Conservation (phyloP, 2,888 invertebrate species). For the Chymomyza procnemis region DNA sequence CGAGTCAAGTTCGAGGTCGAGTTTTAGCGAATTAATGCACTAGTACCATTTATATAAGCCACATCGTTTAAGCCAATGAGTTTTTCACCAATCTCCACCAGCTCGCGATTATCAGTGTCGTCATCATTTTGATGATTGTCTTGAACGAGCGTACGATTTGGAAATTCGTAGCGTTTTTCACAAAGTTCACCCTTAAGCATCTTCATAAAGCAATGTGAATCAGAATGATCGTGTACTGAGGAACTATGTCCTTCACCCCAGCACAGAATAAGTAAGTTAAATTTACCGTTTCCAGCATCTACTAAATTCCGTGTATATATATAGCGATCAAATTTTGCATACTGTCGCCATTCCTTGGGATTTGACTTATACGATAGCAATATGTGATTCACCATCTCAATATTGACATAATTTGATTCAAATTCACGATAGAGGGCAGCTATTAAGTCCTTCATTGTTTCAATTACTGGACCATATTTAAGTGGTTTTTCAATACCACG, state of each 20-base stretch:
- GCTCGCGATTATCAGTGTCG: conserved; percentile 78
- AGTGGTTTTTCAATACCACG: conserved; percentile 77
- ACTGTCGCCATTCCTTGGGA: conserved; percentile 94
- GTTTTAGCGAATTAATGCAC: not conserved
- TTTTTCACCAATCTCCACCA: conserved; percentile 84
- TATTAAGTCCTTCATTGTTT: conserved; percentile 82
- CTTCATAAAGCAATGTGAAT: conserved; percentile 99
- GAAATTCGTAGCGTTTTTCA: conserved; percentile 83
- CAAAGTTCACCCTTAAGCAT: conserved; percentile 89
- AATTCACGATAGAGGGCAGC: conserved; percentile 87
- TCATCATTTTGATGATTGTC: conserved; percentile 15
- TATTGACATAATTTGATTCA: conserved; percentile 88
- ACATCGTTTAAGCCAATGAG: conserved; percentile 87
- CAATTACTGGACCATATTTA: conserved; percentile 76
- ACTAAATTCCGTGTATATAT: conserved; percentile 98
- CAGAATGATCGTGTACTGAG: conserved; percentile 96
- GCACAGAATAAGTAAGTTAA: conserved; percentile 97
- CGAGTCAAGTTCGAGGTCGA: not conserved
- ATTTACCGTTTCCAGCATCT: conserved; percentile 96
- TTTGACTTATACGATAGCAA: conserved; percentile 90
- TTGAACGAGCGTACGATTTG: conserved; percentile 34
- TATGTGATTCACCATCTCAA: conserved; percentile 92
- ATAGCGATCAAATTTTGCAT: conserved; percentile 92
- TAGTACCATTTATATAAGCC: conserved; percentile 95
- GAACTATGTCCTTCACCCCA: conserved; percentile 98